Evolutionary conservation across 2,888 invertebrate species (phyloP), one percentile per base, ranked within the genome.

Genomic region (Agrotis puta): DNA sequence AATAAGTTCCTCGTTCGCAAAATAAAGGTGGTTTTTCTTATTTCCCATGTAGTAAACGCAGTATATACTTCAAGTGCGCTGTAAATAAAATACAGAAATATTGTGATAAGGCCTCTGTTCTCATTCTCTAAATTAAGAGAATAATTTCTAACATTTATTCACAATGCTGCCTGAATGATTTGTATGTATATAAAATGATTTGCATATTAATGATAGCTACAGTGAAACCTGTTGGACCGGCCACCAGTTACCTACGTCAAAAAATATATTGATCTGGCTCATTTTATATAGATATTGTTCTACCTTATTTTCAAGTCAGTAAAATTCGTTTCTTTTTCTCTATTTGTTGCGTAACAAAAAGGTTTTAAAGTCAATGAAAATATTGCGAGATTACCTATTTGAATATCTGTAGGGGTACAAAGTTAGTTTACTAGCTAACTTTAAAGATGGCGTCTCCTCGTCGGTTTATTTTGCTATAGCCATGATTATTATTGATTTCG

Each of bases 201-300:
- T 64, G 39, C 61, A 74, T 67, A 67, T 65, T 47, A 65, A 78
- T 74, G n/a, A 62, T 47, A 11, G 48, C 48, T 67, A 66, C 58
- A 39, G 33, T 51, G 43, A 2, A 74, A 79, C 79, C 69, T 22
- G 71, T 71, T 57, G n/a, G 27, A 74, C 69, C 54, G 51, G 68
- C 53, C 59, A 24, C 57, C 39, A 45, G 20, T 24, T 16, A 43
- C 47, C 51, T 63, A 70, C 70, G 68, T 73, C n/a, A n/a, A n/a
- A n/a, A n/a, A n/a, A n/a, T 16, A 47, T 59, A 62, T 50, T 48
- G 54, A 74, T 50, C 51, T 64, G 50, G 56, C 64, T 67, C 20
- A 64, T 20, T 16, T n/a, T 13, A 51, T 27, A 33, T 33, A 33
- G 33, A 14, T 59, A 43, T 57, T 43, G 3, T 39, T 56, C 33